Percentiles rank a stretch among this genome's conserved stretches.
Evolutionary conservation across 2,113 vertebrate species (phyloP).

Genomic region (Oryzias curvinotus): DNA sequence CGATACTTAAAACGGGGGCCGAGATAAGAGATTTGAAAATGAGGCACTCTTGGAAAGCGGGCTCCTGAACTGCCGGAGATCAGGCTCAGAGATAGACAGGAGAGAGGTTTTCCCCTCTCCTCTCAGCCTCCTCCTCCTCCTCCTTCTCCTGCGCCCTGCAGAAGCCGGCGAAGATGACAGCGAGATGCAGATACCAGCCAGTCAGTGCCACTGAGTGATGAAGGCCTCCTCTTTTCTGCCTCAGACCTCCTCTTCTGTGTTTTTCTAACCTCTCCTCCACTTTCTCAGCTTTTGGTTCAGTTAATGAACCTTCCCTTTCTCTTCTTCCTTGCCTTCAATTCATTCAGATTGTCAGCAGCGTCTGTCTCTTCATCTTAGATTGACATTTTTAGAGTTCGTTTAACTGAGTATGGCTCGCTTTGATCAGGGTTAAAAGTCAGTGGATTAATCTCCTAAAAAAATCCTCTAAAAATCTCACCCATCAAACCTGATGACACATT

Average conservation of each 20-base stretch:
- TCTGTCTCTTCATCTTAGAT: conserved; percentile 3
- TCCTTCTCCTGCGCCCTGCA: conserved; percentile 44
- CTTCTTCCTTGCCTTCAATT: conserved; percentile 18
- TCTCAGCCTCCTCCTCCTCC: conserved; percentile 35
- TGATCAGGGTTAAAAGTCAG: no score
- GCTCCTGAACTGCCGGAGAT: conserved; percentile 74
- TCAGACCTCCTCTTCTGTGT: conserved; percentile 15
- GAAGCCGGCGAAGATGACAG: conserved; percentile 60
- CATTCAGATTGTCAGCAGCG: conserved; percentile 31
- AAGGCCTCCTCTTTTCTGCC: conserved; percentile 47
- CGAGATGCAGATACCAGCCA: conserved; percentile 62
- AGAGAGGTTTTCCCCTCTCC: conserved; percentile 55
- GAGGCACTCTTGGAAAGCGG: conserved; percentile 78
- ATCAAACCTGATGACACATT: no score
- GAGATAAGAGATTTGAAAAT: conserved; percentile 80
- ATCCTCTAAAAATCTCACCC: no score
- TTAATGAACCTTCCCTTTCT: conserved; percentile 11
- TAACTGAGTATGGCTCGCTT: no score
- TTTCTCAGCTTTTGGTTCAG: conserved; percentile 27
- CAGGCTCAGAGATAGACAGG: conserved; percentile 67
- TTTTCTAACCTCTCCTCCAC: conserved; percentile 11
- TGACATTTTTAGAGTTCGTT: no score
- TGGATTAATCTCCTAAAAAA: no score
- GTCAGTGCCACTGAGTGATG: conserved; percentile 62
- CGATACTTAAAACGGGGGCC: conserved; percentile 71